Conservation (phyloP, 1,140 invertebrate species). For the Mycetomoellerius zeteki region DNA sequence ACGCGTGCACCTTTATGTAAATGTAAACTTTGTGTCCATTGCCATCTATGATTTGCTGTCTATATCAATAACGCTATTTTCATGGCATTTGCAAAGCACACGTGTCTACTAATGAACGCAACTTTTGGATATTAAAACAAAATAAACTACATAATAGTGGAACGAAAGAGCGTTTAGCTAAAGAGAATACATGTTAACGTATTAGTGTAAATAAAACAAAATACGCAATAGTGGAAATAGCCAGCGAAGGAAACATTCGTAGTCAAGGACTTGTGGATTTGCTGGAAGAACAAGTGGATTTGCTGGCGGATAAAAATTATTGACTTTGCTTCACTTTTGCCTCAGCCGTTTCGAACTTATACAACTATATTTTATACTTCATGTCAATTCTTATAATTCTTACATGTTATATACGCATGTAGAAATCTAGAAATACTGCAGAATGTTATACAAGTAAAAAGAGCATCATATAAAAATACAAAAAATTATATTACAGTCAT, state of each 20-base stretch:
- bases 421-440: not conserved
- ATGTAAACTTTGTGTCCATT: not conserved
- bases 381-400: not conserved
- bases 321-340: conserved; percentile 63
- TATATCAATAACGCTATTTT: conserved; percentile 4
- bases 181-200: not conserved
- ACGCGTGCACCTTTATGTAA: not conserved
- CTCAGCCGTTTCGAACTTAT: not conserved
- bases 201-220: conserved; percentile 13
- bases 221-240: not conserved
- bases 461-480: not conserved
- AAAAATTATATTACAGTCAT: conserved; percentile 2
- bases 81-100: not conserved
- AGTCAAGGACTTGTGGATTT: conserved; percentile 5
- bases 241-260: not conserved
- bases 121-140: conserved; percentile 18
- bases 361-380: conserved; percentile 45
- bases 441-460: not conserved
- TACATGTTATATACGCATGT: not conserved
- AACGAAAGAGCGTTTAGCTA: not conserved
- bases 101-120: not conserved
- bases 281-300: not conserved
- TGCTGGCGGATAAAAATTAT: conserved; percentile 62
- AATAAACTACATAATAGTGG: not conserved
- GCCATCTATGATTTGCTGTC: not conserved